phyloP scores from a whole-genome alignment of 64 coral and sea anemone genomes.

The Stichodactyla mertensii region DNA sequence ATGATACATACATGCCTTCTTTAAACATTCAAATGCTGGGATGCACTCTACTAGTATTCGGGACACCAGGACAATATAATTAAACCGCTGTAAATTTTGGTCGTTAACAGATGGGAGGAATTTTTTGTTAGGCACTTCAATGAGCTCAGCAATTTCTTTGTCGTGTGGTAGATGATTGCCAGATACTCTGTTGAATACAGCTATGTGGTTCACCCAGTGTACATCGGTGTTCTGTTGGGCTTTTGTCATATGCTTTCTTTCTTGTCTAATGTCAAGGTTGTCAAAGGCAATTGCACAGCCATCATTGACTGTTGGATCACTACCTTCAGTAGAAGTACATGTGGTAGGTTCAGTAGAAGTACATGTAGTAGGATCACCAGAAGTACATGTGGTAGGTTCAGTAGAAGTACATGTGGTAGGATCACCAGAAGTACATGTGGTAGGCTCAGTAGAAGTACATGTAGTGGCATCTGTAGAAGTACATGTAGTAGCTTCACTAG shows the following conservation, averaged over 20 bases:
- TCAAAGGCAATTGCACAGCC: no score
- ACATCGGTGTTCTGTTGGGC: constrained; percentile 23
- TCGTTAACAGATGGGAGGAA: constrained; percentile 48
- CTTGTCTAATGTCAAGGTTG: no score
- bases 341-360: no score
- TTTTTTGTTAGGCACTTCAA: constrained; percentile 46
- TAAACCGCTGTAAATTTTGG: constrained; percentile 24
- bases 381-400: no score
- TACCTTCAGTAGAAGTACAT: no score
- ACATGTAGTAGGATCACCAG: no score
- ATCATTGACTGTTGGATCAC: no score
- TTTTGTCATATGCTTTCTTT: constrained; percentile 27
- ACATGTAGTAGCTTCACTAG: no score
- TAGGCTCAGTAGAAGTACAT: no score
- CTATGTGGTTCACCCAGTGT: constrained; percentile 42
- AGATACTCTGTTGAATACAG: constrained; percentile 31
- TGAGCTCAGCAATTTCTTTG: constrained; percentile 5
- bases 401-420: no score
- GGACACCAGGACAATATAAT: constrained; percentile 45
- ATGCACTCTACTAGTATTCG: constrained; percentile 47
- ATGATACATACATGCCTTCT: constrained; percentile 45
- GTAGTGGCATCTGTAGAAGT: no score
- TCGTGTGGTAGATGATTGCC: constrained; percentile 27
- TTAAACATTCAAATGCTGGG: constrained; percentile 23
- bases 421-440: no score